Percentiles rank a stretch among this genome's conserved stretches.
Conservation (phyloP, 2,888 invertebrate species). For the Mesopsocus fuscifrons region DNA sequence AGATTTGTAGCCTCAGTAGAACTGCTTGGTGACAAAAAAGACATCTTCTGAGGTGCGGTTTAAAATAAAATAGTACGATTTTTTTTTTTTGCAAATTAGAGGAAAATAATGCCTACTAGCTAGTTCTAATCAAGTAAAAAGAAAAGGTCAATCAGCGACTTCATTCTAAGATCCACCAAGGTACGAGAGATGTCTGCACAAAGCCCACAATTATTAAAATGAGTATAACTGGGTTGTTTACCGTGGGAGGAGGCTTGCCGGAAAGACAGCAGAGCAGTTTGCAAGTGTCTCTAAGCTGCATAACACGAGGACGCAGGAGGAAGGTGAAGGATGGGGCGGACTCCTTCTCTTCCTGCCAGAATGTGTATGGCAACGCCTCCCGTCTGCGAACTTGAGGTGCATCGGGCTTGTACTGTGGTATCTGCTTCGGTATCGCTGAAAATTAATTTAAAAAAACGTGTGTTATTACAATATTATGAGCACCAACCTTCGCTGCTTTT, state of each 20-base stretch:
- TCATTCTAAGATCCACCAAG: no score
- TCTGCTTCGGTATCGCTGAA: constrained; percentile 53
- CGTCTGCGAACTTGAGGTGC: constrained; percentile 52
- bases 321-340: constrained; percentile 94
- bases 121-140: no score
- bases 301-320: constrained; percentile 93
- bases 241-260: constrained; percentile 86
- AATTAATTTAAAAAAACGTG: constrained; percentile 2
- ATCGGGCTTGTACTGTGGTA: constrained; percentile 46
- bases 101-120: no score
- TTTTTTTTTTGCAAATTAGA: no score
- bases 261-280: constrained; percentile 93
- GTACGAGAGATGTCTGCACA: no score
- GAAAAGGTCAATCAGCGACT: no score
- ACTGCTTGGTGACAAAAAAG: no score
- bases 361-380: constrained; percentile 64
- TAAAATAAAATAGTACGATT: no score
- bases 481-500: no score
- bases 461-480: constrained; percentile 1
- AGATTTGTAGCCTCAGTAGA: no score
- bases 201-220: no score
- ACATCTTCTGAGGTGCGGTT: no score
- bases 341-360: constrained; percentile 86
- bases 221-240: constrained; percentile 27
- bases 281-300: constrained; percentile 91